These are phyloP conservation scores for Ailurus styani DNA, from an alignment of 2,113 vertebrate genomes.

Conservation along the genomic window DNA sequence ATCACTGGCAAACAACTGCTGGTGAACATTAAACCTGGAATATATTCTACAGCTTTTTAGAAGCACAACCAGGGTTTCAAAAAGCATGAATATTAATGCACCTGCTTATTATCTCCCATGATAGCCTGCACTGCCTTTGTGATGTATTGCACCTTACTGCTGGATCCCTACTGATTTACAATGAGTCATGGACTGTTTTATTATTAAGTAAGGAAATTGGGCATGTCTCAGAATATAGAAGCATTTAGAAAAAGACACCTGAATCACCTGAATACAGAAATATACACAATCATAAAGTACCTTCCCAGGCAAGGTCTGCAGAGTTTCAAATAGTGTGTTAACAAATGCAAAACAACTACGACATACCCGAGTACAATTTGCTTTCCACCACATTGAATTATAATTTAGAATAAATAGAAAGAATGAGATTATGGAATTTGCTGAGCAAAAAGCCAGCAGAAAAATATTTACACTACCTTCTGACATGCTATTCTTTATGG, in stretches of 20 bases:
- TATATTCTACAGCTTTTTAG: constrained; percentile 57
- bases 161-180: constrained; percentile 69
- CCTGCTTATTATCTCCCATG: constrained; percentile 72
- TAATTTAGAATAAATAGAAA: constrained; percentile 39
- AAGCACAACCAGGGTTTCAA: constrained; percentile 40
- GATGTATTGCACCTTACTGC: constrained; percentile 61
- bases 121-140: constrained; percentile 51
- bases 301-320: constrained; percentile 42
- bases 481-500: background rate
- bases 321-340: constrained; percentile 38
- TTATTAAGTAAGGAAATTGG: constrained; percentile 69
- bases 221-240: constrained; percentile 62
- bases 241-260: constrained; percentile 55
- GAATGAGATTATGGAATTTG: background rate
- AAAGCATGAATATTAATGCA: constrained; percentile 72
- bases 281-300: constrained; percentile 40
- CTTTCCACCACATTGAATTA: constrained; percentile 27
- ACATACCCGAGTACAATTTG: background rate
- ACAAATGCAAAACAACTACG: constrained; percentile 51
- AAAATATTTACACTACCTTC: constrained; percentile 21
- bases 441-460: constrained; percentile 6
- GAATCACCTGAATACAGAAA: constrained; percentile 57
- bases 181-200: constrained; percentile 61
- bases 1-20: constrained; percentile 37
- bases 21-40: constrained; percentile 50